phyloP scores from a whole-genome alignment of 2,888 invertebrate species.

The Nephrotoma guestfalica region DNA sequence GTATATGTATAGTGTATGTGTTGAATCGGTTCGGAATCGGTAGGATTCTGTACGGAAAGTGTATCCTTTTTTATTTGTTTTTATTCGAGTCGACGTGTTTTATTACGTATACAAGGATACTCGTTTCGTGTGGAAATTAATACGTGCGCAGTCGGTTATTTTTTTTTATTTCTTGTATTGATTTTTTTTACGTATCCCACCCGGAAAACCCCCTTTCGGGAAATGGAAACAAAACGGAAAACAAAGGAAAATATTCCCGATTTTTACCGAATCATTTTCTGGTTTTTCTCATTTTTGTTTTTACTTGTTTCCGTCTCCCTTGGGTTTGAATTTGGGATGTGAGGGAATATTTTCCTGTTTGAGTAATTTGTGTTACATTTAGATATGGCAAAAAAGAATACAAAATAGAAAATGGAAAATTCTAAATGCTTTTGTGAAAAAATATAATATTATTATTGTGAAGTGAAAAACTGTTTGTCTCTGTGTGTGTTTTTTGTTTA shows the following conservation, averaged over 20 bases:
- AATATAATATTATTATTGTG: neutral
- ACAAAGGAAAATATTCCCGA: neutral
- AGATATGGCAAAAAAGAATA: neutral
- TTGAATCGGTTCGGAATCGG: neutral
- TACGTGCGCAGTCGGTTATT: neutral
- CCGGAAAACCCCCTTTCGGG: neutral
- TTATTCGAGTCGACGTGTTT: neutral
- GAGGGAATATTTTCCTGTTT: neutral
- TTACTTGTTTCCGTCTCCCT: neutral
- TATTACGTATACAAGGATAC: neutral
- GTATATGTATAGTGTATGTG: neutral
- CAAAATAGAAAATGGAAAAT: neutral
- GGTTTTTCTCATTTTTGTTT: neutral
- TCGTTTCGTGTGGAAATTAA: neutral
- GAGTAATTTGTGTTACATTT: neutral
- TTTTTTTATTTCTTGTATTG: neutral
- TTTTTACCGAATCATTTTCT: neutral
- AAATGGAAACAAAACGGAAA: neutral
- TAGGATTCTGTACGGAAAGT: neutral
- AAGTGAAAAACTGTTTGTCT: neutral
- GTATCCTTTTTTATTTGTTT: neutral
- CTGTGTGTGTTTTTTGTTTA: neutral
- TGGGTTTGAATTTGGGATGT: neutral
- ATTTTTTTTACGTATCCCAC: neutral
- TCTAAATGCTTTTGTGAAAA: neutral